phyloP scores from a whole-genome alignment of 2,888 invertebrate species.

The Lampropteryx suffumata region DNA sequence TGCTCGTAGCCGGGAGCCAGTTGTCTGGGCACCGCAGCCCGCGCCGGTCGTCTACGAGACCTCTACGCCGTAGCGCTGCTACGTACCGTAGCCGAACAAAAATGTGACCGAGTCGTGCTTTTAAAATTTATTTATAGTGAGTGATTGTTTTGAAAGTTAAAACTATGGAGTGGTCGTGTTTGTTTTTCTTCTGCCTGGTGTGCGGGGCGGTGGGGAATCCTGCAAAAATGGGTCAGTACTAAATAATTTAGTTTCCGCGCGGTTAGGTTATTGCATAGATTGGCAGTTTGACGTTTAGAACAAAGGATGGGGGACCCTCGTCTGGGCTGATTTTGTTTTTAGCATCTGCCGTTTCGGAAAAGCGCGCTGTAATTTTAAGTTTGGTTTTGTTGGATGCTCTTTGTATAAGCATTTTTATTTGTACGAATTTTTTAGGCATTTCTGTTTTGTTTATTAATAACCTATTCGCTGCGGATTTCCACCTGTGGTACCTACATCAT shows the following conservation, averaged over 20 bases:
- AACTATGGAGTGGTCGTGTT: constrained; percentile 62
- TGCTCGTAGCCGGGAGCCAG: constrained; percentile 55
- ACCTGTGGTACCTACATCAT: no score
- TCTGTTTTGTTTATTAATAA: no score
- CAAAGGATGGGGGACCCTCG: constrained; percentile 49
- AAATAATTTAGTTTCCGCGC: constrained; percentile 60
- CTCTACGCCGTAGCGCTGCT: constrained; percentile 44
- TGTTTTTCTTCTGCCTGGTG: constrained; percentile 49
- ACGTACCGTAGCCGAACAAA: constrained; percentile 41
- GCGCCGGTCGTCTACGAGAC: constrained; percentile 52
- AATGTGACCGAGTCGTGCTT: constrained; percentile 54
- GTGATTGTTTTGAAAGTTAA: constrained; percentile 45
- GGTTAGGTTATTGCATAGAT: constrained; percentile 55
- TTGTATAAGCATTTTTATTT: background rate
- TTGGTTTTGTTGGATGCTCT: background rate
- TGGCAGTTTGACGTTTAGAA: constrained; percentile 56
- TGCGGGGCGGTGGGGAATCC: constrained; percentile 62
- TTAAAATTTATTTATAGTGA: constrained; percentile 40
- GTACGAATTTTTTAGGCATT: no score
- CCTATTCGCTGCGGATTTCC: no score
- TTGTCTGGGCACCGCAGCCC: constrained; percentile 67
- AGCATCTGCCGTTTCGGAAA: constrained; percentile 21
- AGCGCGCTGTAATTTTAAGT: background rate
- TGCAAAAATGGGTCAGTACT: constrained; percentile 77
- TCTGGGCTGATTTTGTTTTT: constrained; percentile 36